Evolutionary conservation across 2,888 invertebrate genomes (phyloP).

Genomic region (Mellilla xanthometata): DNA sequence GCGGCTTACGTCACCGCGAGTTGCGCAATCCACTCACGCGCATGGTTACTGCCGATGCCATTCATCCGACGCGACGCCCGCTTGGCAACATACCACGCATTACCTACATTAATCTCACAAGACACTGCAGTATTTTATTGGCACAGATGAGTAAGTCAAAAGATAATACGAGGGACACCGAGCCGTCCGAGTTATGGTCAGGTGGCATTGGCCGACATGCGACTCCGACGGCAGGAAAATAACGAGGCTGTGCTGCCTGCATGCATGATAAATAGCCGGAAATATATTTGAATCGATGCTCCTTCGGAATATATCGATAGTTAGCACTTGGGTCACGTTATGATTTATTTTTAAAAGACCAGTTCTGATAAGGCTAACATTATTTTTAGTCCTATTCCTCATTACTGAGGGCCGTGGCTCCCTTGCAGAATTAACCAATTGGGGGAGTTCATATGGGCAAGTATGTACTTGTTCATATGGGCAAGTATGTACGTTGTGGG

Average conservation of each 20-base stretch:
- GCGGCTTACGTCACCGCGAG: constrained; percentile 63
- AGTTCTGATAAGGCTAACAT: too few relatives aligned
- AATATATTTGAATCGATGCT: constrained; percentile 21
- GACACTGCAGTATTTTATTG: constrained; percentile 21
- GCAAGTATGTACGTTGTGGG: too few relatives aligned
- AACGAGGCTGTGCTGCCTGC: constrained; percentile 22
- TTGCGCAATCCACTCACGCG: constrained; percentile 70
- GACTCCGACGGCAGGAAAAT: constrained; percentile 22
- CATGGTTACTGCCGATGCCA: constrained; percentile 52
- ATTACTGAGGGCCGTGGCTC: too few relatives aligned
- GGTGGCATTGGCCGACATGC: constrained; percentile 28
- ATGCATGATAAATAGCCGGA: constrained; percentile 31
- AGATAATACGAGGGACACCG: constrained; percentile 12
- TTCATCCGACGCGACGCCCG: constrained; percentile 65
- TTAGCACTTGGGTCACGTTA: background rate
- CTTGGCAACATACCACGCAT: constrained; percentile 59
- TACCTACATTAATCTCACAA: constrained; percentile 23
- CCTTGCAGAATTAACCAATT: too few relatives aligned
- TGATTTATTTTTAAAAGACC: too few relatives aligned
- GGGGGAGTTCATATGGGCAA: too few relatives aligned
- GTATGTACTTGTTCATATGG: too few relatives aligned
- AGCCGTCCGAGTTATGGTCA: constrained; percentile 17
- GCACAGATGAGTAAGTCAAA: constrained; percentile 12
- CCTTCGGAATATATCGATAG: constrained; percentile 13
- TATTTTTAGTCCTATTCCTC: too few relatives aligned